These are phyloP conservation scores for Spondyliosoma cantharus DNA, from an alignment of 2,797 vertebrate species.

Conservation along the genomic window DNA sequence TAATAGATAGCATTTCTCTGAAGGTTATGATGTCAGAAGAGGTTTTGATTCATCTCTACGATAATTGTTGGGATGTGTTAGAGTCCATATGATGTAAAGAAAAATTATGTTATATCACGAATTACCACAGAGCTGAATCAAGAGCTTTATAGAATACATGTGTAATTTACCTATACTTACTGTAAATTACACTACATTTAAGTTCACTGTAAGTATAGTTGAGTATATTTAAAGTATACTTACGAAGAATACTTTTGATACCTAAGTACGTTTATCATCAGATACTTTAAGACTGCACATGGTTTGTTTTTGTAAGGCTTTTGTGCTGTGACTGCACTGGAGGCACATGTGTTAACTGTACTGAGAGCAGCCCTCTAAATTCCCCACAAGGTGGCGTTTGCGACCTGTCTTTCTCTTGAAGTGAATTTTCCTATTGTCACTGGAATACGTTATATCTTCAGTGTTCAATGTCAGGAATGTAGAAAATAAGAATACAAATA, in stretches of 20 bases:
- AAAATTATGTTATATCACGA: conserved; percentile 1
- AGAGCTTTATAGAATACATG: neutral
- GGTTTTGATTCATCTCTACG: neutral
- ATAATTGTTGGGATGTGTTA: conserved; percentile 7
- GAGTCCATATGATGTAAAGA: neutral
- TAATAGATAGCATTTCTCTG: neutral
- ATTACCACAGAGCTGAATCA: neutral
- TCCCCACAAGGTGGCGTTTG: conserved; percentile 71
- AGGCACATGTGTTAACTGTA: neutral
- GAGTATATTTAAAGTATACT: too few relatives aligned
- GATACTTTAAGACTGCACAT: too few relatives aligned
- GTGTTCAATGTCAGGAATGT: neutral
- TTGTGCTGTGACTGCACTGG: neutral
- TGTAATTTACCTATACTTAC: too few relatives aligned
- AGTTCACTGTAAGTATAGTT: too few relatives aligned
- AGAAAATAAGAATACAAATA: neutral
- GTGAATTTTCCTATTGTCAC: neutral
- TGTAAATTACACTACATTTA: too few relatives aligned
- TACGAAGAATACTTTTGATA: too few relatives aligned
- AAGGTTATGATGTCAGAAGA: neutral
- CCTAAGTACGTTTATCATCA: too few relatives aligned
- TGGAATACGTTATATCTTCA: neutral
- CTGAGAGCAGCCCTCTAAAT: conserved; percentile 21
- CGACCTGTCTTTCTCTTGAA: neutral
- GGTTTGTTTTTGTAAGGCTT: neutral